These are phyloP conservation scores for Tethya wilhelma DNA, from an alignment of 37 sponge, comb jelly and placozoan genomes.

Conservation along the genomic window DNA sequence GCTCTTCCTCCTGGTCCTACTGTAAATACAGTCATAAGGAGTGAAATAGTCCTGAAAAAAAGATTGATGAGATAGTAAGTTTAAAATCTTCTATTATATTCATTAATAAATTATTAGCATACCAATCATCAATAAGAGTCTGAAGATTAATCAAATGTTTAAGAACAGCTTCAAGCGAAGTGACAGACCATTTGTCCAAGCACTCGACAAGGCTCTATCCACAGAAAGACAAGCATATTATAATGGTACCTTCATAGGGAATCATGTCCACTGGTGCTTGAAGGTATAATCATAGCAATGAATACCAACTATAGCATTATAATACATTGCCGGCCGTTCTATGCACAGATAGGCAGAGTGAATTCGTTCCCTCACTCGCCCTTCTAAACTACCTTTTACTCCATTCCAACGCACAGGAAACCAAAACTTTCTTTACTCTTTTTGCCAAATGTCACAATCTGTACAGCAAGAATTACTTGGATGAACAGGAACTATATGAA, in stretches of 20 bases:
- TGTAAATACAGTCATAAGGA: background rate
- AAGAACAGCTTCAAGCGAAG: background rate
- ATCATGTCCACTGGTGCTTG: conserved; percentile 47
- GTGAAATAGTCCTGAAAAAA: background rate
- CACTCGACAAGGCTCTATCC: conserved; percentile 33
- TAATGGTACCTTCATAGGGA: conserved; percentile 51
- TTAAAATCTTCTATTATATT: no score
- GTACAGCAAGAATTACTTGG: no score
- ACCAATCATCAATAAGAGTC: background rate
- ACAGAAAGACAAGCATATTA: conserved; percentile 34
- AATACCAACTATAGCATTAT: background rate
- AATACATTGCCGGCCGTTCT: background rate
- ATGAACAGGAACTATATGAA: no score
- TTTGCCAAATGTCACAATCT: no score
- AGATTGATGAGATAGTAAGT: no score
- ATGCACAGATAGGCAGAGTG: conserved; percentile 15
- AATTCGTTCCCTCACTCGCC: no score
- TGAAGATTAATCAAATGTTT: background rate
- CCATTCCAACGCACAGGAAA: no score
- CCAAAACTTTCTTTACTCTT: no score
- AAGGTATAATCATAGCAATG: conserved; percentile 18
- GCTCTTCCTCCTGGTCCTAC: background rate
- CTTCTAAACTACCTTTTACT: no score
- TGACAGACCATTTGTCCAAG: conserved; percentile 38
- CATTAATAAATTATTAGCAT: no score